Evolutionary conservation across 2,888 invertebrate species (phyloP), one percentile per base, ranked within the genome.

Genomic region (Bombyx huttoni): DNA sequence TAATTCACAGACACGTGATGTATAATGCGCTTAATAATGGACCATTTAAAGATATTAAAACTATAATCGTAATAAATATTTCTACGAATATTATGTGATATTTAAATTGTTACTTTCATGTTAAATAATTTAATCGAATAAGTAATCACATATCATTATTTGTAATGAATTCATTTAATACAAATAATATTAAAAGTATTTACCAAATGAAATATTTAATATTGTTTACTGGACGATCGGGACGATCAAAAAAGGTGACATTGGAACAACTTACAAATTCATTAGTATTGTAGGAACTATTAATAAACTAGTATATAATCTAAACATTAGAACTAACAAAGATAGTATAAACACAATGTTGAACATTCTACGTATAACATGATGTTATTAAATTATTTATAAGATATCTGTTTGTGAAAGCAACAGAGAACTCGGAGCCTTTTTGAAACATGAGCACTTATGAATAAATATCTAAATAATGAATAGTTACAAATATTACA

Each of bases 31-130:
- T 70, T 40, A 40, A 72, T 63, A 70, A 78, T 75, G 80, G 81
- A 81, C 81, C 81, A 87, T 72, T 75, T 75, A 63, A 77, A 73
- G 78, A 81, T 83, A 82, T 79, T 80, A 75, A 71, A 70, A 61
- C 64, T 61, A 64, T 58, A 61, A 60, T 67, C 73, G 67, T 76
- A 78, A 70, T 65, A 58, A 67, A 77, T 78, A 73, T 71, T 74
- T 73, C 77, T 81, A 85, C 79, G 80, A 86, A 82, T 82, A 85
- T 81, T 85, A 85, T 82, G 84, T 86, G 84, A 86, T 87, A 85
- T 84, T 83, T 82, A 79, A 76, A 75, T 75, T 78, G 78, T 83
- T 83, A 80, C 76, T 78, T 83, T 78, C 74, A 81, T 77, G 75
- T 78, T 80, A 64, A 73, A 77, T 77, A 77, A 71, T 75, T 79